Base-by-base conservation (phyloP, 2,888 invertebrate genomes). In the Aphodius granarius region DNA sequence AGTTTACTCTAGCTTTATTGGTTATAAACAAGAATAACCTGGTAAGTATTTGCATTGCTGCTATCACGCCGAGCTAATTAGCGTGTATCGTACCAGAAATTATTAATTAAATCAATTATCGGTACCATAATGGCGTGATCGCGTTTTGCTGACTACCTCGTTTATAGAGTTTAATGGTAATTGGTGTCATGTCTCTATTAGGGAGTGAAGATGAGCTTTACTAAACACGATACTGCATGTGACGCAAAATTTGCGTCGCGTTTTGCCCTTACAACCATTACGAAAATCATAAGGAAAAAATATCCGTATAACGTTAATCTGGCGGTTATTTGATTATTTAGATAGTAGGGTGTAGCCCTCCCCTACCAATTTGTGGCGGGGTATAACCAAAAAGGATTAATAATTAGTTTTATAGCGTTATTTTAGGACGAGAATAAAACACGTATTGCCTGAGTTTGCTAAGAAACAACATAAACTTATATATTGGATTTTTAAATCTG, bases 81-180 rank as follows among this genome's bases (percentile, higher is more conserved):
- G 20, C 21, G 21, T 20, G 21, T 68, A 20, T 68, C 68, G 19
- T 68, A 22, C 68, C 21, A 15, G 68, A 68, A 68, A 68, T 68
- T 68, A 68, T 68, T 68, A 68, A 68, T 68, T 68, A 68, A 68
- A 68, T 68, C 22, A 68, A 68, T 68, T 68, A 68, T 68, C 20
- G 68, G 22, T 68, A 21, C 68, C n/a, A 21, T 68, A 68, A 68
- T 20, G 68, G 68, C 16, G 20, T 68, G 68, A 6, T 68, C n/a
- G 68, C 68, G 19, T 68, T n/a, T 20, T n/a, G 21, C 68, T 68
- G 22, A 68, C 68, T 21, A 68, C n/a, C 21, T 68, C 68, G 68
- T 68, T 68, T 20, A 43, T 13, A 68, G 68, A 20, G 9, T 68
- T 68, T 68, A 68, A 21, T 9, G 20, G 20, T 68, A 68, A 68